Base-by-base conservation (phyloP, 2,113 vertebrate species). In the Limanda limanda region DNA sequence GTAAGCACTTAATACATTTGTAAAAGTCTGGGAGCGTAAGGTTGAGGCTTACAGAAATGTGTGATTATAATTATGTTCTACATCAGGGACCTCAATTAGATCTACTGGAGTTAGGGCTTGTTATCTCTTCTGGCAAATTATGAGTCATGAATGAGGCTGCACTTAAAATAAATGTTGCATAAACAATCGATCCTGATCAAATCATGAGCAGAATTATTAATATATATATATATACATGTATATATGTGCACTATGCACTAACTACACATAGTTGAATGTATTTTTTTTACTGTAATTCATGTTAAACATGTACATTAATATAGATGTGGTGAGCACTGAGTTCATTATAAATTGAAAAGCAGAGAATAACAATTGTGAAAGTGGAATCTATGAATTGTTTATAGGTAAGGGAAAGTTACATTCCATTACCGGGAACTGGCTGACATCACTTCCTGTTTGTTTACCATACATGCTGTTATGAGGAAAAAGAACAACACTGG, bases 401-500 rank as follows among this genome's bases (percentile, higher is more conserved):
- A 17, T 55, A 27, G n/a, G 45, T 76, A 66, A 64, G 10, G 87
- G 89, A 90, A 92, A 89, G 76, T 91, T 5, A 31, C 6, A 1
- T 17, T 75, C 12, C 18, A 1, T 25, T 87, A 76, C 61, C 76
- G 65, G 57, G 79, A 91, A 93, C 52, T 88, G 20, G 57, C 57
- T 71, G 68, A 69, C 76, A 71, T 78, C 51, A 90, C 72, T 83
- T 92, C 92, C 91, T 91, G 90, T 90, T 90, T 89, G 68, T 85
- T 89, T 79, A 87, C 78, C 54, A 70, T 62, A 58, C 14, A 55
- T 35, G 64, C 7, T 70, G 80, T 77, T 82, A 27, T 47, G 20
- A 18, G 47, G 47, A 4, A 66, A 55, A 68, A 76, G 61, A 67
- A 85, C 71, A 66, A 35, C 65, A 62, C 56, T 59, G 60, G 68